These are phyloP conservation scores for Etheostoma spectabile DNA, from an alignment of 2,113 vertebrate genomes.

Conservation along the genomic window DNA sequence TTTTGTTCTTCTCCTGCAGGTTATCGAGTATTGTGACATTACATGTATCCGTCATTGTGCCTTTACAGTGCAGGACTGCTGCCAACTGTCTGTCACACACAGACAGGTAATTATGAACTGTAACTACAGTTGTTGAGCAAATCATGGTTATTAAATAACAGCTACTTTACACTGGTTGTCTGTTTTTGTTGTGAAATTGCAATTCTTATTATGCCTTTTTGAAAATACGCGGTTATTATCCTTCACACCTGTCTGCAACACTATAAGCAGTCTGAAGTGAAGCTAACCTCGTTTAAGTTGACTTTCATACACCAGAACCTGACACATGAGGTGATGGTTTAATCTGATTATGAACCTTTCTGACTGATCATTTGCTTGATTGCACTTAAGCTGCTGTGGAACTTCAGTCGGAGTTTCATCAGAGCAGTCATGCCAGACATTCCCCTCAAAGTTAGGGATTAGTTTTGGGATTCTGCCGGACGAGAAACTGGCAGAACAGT, in stretches of 20 bases:
- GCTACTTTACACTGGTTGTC: conserved; percentile 49
- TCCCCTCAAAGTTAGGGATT: conserved; percentile 57
- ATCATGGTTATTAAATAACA: conserved; percentile 80
- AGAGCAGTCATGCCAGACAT: conserved; percentile 38
- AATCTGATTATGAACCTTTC: conserved; percentile 36
- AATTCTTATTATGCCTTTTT: conserved; percentile 4
- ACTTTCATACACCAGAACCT: conserved; percentile 15
- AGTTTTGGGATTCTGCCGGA: conserved; percentile 32
- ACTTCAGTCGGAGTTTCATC: conserved; percentile 52
- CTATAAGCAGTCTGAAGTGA: conserved; percentile 3
- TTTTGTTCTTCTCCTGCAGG: conserved; percentile 59
- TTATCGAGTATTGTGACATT: conserved; percentile 42
- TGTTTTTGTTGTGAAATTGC: conserved; percentile 15
- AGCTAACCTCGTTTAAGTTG: conserved; percentile 11
- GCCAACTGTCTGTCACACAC: conserved; percentile 62
- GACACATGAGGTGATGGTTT: conserved; percentile 17
- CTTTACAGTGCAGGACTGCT: conserved; percentile 77
- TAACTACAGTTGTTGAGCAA: conserved; percentile 64
- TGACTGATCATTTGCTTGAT: conserved; percentile 59
- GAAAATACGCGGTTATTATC: conserved; percentile 5
- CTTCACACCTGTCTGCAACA: not conserved
- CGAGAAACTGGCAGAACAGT: conserved; percentile 33
- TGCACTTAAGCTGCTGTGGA: conserved; percentile 66
- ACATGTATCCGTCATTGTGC: conserved; percentile 70
- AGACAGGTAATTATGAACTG: conserved; percentile 61